Evolutionary conservation across 2,888 invertebrate genomes (phyloP), one percentile per base, ranked within the genome.

Genomic region (Uloborus plumipes): DNA sequence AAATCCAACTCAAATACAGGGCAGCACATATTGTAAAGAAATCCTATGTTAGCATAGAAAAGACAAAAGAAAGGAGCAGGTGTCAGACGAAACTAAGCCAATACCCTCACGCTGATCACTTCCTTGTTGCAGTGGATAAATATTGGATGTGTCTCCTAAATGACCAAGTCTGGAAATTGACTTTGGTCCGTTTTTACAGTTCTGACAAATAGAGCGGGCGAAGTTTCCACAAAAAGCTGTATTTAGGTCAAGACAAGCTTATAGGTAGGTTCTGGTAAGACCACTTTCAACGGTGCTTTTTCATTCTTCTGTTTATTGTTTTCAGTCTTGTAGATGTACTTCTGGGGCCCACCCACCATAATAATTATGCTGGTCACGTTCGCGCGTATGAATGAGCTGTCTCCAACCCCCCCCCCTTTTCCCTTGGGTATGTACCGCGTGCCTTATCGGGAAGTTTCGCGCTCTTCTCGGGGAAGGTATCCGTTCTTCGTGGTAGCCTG

Each of bases 291-390:
- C 26, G 31, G 51, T 53, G 50, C 26, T 51, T 49, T 76, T 50
- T 49, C 47, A 26, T 64, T 78, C 72, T 72, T 79, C 78, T 64
- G 71, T 66, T 72, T 72, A 79, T 79, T 79, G 78, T 79, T 72
- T 76, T 69, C 53, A 7, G 55, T 20, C 20, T 62, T 55, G 75
- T 75, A 75, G 75, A 75, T 75, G 67, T 75, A 67, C 51, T 64
- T 64, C 26, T 51, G 26, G 22, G 14, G 18, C 18, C 50, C 65
- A 65, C 55, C 74, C 72, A 70, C 53, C 51, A 9, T 47, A 31
- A 39, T 74, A 51, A 66, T 49, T 20, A 74, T 65, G 31, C 26
- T 47, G 50, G 58, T 65, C 74, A 74, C 74, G 64, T 74, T 22
- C 53, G 2, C n/a, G 39, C 64, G 22, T 72, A 26, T 73, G 73